Conservation (phyloP, 2,888 invertebrate species). For the Amaurobius ferox region DNA sequence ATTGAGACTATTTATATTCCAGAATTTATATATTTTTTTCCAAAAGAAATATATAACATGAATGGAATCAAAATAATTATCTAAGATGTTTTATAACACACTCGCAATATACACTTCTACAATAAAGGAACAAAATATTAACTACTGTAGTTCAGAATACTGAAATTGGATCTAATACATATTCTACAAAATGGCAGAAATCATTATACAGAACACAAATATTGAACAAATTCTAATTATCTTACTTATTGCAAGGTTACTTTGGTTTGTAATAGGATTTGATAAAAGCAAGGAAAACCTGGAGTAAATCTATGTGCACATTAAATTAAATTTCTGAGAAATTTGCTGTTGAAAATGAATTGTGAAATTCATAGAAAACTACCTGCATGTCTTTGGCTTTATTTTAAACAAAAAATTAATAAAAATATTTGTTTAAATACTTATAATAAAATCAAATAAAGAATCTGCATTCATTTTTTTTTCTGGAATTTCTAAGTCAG, state of each 20-base stretch:
- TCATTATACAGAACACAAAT: not conserved
- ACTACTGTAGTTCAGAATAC: not conserved
- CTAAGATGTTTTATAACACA: not conserved
- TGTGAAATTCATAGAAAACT: too few species aligned
- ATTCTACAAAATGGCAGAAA: conserved; percentile 1
- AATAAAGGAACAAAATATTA: not conserved
- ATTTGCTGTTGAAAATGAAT: too few species aligned
- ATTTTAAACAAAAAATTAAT: too few species aligned
- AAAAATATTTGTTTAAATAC: too few species aligned
- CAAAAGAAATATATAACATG: not conserved
- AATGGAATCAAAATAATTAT: not conserved
- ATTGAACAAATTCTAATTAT: not conserved
- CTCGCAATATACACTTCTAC: not conserved
- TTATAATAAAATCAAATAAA: too few species aligned
- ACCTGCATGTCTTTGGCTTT: too few species aligned
- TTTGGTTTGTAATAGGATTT: not conserved
- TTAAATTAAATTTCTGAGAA: too few species aligned
- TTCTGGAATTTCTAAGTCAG: too few species aligned
- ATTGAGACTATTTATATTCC: too few species aligned
- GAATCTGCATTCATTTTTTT: too few species aligned
- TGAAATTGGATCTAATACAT: not conserved
- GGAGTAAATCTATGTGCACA: not conserved
- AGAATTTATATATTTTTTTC: not conserved
- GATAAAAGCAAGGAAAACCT: not conserved
- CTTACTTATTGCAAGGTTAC: conserved; percentile 9